Evolutionary conservation across 2,113 vertebrate genomes (phyloP), one percentile per base, ranked within the genome.

Genomic region (Labrus mixtus): DNA sequence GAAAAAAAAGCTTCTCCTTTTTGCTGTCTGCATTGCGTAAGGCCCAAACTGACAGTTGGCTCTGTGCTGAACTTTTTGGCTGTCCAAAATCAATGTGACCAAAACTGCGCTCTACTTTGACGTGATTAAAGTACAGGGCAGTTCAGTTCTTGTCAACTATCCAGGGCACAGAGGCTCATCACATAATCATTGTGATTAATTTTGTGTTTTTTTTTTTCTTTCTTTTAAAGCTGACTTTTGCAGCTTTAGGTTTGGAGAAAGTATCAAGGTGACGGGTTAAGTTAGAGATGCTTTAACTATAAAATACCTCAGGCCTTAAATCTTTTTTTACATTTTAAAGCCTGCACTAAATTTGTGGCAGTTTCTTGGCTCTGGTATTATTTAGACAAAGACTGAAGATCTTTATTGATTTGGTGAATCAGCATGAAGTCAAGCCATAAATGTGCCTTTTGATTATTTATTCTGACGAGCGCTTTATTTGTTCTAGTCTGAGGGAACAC

Each of bases 121-220:
- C 77, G 56, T 70, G 56, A 82, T 66, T 79, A 86, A 86, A 93
- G 81, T 85, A 54, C 81, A 81, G 37, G 48, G 53, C 73, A 36
- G 19, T 69, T 77, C 56, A 62, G 46, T 65, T 81, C 51, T 78
- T 79, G 83, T 82, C 69, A 64, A 2, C 33, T 22, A 54, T 81
- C 67, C 81, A 72, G 75, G 33, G 9, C 45, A 17, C 71, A 71
- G 25, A 11, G 8, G 41, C 36, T 20, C 43, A 61, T 73, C 37
- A 46, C 50, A 65, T 71, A 39, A 74, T 61, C 12, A 25, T 68
- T 68, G 22, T 25, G 36, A 73, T 68, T 25, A 10, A 65, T 50
- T 64, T 25, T 7, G 36, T 33, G 29, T 33, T 1, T 25, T 25
- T 25, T 25, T 25, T 33, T 4, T 33, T 51, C 10, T 17, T 25